Conservation (phyloP, 2,888 invertebrate genomes). For the Habroteleia sp. region DNA sequence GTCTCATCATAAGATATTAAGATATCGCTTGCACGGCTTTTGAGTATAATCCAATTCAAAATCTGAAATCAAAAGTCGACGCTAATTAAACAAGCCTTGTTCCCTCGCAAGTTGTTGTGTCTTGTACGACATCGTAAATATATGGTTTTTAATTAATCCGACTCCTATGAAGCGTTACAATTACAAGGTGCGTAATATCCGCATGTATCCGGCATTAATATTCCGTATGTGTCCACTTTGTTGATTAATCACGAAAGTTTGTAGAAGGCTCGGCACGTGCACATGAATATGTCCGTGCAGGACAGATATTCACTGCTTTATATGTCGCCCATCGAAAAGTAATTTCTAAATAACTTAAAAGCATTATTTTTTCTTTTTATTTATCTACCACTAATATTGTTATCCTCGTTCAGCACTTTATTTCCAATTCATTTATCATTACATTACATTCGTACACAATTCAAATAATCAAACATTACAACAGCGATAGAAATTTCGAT, state of each 20-base stretch:
- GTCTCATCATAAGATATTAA: conserved; percentile 28
- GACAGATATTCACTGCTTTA: conserved; percentile 47
- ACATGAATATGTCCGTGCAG: conserved; percentile 46
- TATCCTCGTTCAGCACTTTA: too few species aligned
- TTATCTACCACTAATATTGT: too few species aligned
- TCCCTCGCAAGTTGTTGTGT: conserved; percentile 1
- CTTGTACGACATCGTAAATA: conserved; percentile 46
- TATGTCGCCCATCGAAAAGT: conserved; percentile 54
- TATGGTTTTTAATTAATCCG: conserved; percentile 58
- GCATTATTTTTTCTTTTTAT: too few species aligned
- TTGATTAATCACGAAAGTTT: conserved; percentile 62
- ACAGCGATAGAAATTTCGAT: too few species aligned
- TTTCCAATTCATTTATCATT: too few species aligned
- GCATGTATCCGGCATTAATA: conserved; percentile 52
- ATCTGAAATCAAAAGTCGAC: conserved; percentile 34
- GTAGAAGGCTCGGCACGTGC: conserved; percentile 59
- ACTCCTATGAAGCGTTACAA: conserved; percentile 45
- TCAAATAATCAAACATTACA: too few species aligned
- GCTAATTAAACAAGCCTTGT: conserved; percentile 21
- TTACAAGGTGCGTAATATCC: conserved; percentile 49
- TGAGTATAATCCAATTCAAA: conserved; percentile 27
- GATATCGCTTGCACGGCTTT: conserved; percentile 19
- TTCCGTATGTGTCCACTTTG: conserved; percentile 59
- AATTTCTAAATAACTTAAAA: too few species aligned
- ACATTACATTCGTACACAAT: too few species aligned